A percentile compares a stretch with the other conserved stretches of the same genome.
Conservation (phyloP, 2,113 vertebrate genomes). For the Trinectes maculatus region DNA sequence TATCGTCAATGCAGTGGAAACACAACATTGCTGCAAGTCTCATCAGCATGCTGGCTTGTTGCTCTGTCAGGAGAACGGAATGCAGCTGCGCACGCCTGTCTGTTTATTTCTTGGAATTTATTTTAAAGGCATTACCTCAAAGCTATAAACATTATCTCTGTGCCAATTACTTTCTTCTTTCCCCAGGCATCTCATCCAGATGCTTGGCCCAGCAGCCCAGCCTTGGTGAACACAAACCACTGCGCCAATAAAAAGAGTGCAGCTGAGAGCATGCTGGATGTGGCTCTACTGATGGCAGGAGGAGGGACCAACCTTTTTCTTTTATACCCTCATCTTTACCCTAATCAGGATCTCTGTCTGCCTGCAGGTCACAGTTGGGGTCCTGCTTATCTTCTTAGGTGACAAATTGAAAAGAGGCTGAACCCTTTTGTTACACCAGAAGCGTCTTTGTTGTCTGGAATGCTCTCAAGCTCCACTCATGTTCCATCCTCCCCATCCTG, state of each 20-base stretch:
- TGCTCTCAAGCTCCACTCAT: slow-evolving; percentile 10
- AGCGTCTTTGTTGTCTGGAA: slow-evolving; percentile 1
- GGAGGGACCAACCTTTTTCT: slow-evolving; percentile 83
- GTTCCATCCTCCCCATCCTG: slow-evolving; percentile 6
- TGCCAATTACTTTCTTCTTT: slow-evolving; percentile 26
- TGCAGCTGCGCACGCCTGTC: slow-evolving; percentile 8
- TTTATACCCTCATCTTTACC: slow-evolving; percentile 83
- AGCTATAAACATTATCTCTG: slow-evolving; percentile 37
- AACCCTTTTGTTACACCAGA: slow-evolving; percentile 2
- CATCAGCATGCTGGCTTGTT: slow-evolving; percentile 33
- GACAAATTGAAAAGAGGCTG: slow-evolving; percentile 46
- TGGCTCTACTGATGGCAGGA: slow-evolving; percentile 93
- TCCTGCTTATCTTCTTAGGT: slow-evolving; percentile 94
- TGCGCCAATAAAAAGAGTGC: slow-evolving; percentile 93
- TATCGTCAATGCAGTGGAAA: slow-evolving; percentile 46
- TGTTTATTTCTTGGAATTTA: slow-evolving; percentile 32
- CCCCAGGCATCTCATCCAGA: slow-evolving; percentile 43
- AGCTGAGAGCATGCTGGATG: slow-evolving; percentile 91
- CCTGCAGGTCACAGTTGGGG: slow-evolving; percentile 87
- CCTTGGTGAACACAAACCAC: slow-evolving; percentile 88
- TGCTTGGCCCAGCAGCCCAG: slow-evolving; percentile 51
- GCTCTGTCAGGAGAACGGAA: slow-evolving; percentile 25
- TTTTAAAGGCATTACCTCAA: slow-evolving; percentile 28
- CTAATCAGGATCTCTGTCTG: slow-evolving; percentile 89
- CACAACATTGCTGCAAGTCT: slow-evolving; percentile 37